Base-by-base conservation (phyloP, 2,797 vertebrate species). In the Spondyliosoma cantharus region DNA sequence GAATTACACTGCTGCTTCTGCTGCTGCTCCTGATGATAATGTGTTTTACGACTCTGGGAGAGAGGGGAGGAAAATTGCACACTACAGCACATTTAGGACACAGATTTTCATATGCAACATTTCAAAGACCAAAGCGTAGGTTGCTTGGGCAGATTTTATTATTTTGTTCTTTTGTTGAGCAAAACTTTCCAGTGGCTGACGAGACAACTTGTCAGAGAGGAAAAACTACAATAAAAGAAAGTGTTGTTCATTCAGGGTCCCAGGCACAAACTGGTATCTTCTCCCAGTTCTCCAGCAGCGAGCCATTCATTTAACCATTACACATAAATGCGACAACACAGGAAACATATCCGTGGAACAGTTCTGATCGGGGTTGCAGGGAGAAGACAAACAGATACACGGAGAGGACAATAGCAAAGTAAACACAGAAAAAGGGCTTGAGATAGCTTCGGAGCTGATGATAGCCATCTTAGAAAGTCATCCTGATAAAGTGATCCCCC, bases 381-480 rank as follows among this genome's bases (percentile, higher is more conserved):
- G 48, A 74, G 50, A 15, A 72, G 63, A 75, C 70, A 80, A 76
- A 77, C 73, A 63, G 50, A 86, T 75, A 75, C 66, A 74, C 15
- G 22, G 20, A 19, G 53, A 82, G 78, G 86, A 93, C 87, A 94
- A 92, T 76, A 80, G 87, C 69, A 87, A 89, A 85, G 80, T 74
- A 89, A 88, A 88, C 70, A 86, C 83, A 89, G 80, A 87, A 88
- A 88, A 76, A 86, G 70, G 74, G 71, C 79, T 86, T 63, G 78
- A 84, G 84, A 90, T 89, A 67, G 90, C 82, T 87, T 84, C 49
- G 63, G 66, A 80, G 87, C 85, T 85, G 79, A 87, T 91, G 92
- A 94, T 93, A 92, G 88, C 91, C 86, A 91, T 93, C 92, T 93
- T 90, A 90, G 91, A 93, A 93, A 94, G 93, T 94, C 93, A 93